These are phyloP conservation scores for Campaea margaritaria DNA, from an alignment of 2,888 invertebrate species.

Conservation along the genomic window DNA sequence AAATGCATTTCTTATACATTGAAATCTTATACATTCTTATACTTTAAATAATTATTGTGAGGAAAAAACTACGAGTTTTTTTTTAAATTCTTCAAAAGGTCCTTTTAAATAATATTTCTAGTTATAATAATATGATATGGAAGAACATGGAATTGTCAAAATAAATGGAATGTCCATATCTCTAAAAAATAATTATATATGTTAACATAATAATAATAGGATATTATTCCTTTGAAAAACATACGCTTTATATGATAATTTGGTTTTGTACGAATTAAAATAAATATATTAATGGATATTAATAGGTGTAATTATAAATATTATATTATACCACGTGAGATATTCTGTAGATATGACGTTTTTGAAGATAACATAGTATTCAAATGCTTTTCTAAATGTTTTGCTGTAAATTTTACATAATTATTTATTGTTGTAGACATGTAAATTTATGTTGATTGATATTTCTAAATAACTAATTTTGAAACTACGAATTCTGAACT, in stretches of 20 bases:
- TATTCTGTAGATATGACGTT: conserved; percentile 25
- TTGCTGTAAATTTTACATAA: conserved; percentile 28
- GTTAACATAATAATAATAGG: conserved; percentile 31
- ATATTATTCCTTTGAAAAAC: conserved; percentile 53
- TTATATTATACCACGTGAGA: conserved; percentile 39
- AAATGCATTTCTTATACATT: too few relatives aligned
- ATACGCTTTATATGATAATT: conserved; percentile 66
- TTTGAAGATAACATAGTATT: conserved; percentile 20
- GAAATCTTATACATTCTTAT: too few relatives aligned
- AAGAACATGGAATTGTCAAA: conserved; percentile 35
- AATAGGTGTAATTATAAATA: conserved; percentile 43
- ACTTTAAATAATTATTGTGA: too few relatives aligned
- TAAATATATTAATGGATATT: conserved; percentile 40
- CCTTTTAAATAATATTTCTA: conserved; percentile 5
- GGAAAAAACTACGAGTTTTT: too few relatives aligned
- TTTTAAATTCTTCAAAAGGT: background rate
- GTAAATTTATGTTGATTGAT: conserved; percentile 7
- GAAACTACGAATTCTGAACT: background rate
- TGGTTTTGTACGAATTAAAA: conserved; percentile 59
- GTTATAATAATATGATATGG: conserved; percentile 8
- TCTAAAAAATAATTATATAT: conserved; percentile 44
- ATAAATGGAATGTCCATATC: conserved; percentile 39
- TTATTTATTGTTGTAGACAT: conserved; percentile 14
- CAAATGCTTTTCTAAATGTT: conserved; percentile 25
- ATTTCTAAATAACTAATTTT: conserved; percentile 13